These are phyloP conservation scores for Hyposmocoma kahamanoa DNA, from an alignment of 1,140 invertebrate species.

Conservation along the genomic window DNA sequence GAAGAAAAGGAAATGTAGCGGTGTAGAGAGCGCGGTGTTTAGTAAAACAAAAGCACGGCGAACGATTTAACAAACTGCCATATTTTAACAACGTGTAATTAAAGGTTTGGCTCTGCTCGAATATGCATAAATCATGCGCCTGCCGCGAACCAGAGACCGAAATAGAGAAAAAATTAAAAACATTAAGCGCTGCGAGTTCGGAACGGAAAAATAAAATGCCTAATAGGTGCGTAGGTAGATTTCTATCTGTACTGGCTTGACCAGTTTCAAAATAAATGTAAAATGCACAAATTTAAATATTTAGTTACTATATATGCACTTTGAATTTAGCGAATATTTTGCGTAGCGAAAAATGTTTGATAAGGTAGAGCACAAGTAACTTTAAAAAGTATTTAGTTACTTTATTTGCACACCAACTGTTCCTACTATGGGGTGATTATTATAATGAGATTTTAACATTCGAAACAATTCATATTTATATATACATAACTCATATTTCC, in stretches of 20 bases:
- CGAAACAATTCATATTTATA: too few relatives aligned
- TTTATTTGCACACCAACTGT: too few relatives aligned
- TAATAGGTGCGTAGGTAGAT: neutral
- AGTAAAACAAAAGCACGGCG: constrained; percentile 64
- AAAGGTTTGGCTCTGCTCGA: constrained; percentile 68
- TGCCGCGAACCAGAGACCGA: constrained; percentile 67
- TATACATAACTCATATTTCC: too few relatives aligned
- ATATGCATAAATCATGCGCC: constrained; percentile 72
- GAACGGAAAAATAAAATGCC: constrained; percentile 32
- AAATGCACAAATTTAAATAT: too few relatives aligned
- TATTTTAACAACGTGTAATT: constrained; percentile 74
- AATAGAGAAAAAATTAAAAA: constrained; percentile 73
- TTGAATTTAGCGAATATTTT: too few relatives aligned
- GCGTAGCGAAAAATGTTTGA: too few relatives aligned
- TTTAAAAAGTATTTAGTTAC: too few relatives aligned
- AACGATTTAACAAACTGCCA: constrained; percentile 73
- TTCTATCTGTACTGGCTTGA: neutral
- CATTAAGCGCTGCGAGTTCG: constrained; percentile 54
- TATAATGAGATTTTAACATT: too few relatives aligned
- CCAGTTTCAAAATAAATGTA: too few relatives aligned
- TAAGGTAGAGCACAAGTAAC: too few relatives aligned
- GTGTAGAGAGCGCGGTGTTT: constrained; percentile 50
- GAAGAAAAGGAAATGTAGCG: constrained; percentile 45
- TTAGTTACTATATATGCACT: too few relatives aligned
- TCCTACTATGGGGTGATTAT: too few relatives aligned